These are phyloP conservation scores for Tigriopus californicus DNA, from an alignment of 2,888 invertebrate species.

Conservation along the genomic window DNA sequence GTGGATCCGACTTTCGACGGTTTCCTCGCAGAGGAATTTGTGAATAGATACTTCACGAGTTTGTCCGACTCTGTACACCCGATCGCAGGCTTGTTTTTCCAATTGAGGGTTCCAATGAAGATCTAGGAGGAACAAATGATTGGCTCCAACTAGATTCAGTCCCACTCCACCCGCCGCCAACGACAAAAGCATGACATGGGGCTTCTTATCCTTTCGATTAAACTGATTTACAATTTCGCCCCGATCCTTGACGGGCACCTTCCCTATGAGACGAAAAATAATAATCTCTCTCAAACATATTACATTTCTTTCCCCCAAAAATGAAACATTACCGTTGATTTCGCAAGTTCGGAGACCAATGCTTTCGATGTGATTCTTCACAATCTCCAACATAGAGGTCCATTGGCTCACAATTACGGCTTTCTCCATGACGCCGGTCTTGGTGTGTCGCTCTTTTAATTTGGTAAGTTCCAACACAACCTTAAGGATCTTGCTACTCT, in stretches of 20 bases:
- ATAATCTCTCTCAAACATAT: slow-evolving; percentile 17
- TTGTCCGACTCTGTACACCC: slow-evolving; percentile 43
- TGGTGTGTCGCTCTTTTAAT: slow-evolving; percentile 10
- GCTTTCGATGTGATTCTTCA: slow-evolving; percentile 42
- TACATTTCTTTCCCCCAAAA: neutral
- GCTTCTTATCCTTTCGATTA: slow-evolving; percentile 40
- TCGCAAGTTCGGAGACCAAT: slow-evolving; percentile 38
- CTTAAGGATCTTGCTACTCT: slow-evolving; percentile 41
- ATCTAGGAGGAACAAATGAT: slow-evolving; percentile 72
- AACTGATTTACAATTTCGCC: slow-evolving; percentile 47
- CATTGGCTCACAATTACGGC: slow-evolving; percentile 81
- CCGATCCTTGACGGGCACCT: slow-evolving; percentile 48
- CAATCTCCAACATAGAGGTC: slow-evolving; percentile 56
- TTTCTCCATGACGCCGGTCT: slow-evolving; percentile 36
- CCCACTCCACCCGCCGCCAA: slow-evolving; percentile 87
- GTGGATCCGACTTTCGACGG: slow-evolving; percentile 71
- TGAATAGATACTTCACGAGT: slow-evolving; percentile 18
- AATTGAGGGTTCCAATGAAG: slow-evolving; percentile 95
- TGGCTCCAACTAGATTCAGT: slow-evolving; percentile 75
- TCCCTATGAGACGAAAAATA: slow-evolving; percentile 9
- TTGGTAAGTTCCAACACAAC: slow-evolving; percentile 16
- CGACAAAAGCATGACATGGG: slow-evolving; percentile 53
- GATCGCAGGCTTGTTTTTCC: slow-evolving; percentile 82
- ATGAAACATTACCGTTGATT: slow-evolving; percentile 42
- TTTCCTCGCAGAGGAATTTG: slow-evolving; percentile 57